Evolutionary conservation across 2,113 vertebrate genomes (phyloP), one percentile per base, ranked within the genome.

Genomic region (Zapus hudsonius): DNA sequence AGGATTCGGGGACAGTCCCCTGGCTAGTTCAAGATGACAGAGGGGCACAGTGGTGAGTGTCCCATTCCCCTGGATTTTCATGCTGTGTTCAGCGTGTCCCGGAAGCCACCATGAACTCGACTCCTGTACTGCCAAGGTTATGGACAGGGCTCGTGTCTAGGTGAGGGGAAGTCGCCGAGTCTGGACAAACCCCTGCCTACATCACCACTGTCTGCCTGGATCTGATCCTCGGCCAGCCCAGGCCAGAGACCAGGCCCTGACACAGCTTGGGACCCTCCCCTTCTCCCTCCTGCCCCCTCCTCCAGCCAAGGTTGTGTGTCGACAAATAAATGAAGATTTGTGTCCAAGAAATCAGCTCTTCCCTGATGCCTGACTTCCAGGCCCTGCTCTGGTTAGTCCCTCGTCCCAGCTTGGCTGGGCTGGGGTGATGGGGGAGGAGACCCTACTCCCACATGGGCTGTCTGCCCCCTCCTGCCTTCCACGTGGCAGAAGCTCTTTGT

Each of bases 161-260:
- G 23, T 31, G n/a, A 16, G 29, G 63, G 12, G 13, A 19, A 9
- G 9, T 42, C 11, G 7, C 67, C 4, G 29, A 31, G 59, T 15
- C 17, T 31, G n/a, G 3, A 57, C n/a, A 27, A 0, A 2, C 57
- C 5, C 4, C 33, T 4, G 0, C 27, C 42, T 2, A 4, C 0
- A 9, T 38, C 7, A 10, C 25, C 23, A 7, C 19, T 3, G 33
- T 4, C 76, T 29, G 15, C 38, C 27, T n/a, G 11, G 47, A n/a
- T 42, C 23, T 22, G 25, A n/a, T 73, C 61, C n/a, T 47, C 8
- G 8, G 0, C 9, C 36, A 23, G 25, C 29, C 27, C 40, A 7
- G 5, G 8, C 9, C 25, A 66, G 9, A 22, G 66, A 72, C 10
- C 40, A 55, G n/a, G 33, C 59, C n/a, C 38, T 55, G 6, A 33